Evolutionary conservation across 2,797 vertebrate species (phyloP).

Genomic region (Meriones psammophilus): DNA sequence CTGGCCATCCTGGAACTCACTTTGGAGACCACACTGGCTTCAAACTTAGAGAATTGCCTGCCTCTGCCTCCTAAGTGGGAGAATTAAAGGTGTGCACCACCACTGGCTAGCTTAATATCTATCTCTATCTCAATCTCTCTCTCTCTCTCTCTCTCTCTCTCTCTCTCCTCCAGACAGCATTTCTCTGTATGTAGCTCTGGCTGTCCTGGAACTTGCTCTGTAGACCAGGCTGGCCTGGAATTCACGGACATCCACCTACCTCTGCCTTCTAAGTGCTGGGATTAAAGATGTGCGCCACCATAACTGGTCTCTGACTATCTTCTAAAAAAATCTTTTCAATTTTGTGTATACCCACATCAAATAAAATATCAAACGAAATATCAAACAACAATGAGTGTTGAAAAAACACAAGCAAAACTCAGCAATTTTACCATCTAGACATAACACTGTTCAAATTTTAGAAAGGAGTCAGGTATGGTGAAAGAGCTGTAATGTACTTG

Average conservation of each 20-base stretch:
- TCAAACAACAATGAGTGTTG: neutral
- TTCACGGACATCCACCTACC: neutral
- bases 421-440: neutral
- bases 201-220: neutral
- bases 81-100: neutral
- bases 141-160: too few relatives aligned
- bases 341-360: neutral
- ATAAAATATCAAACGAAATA: conserved; percentile 61
- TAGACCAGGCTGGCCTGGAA: neutral
- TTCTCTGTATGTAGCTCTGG: neutral
- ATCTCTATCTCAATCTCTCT: neutral
- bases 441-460: neutral
- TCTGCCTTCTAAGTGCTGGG: neutral
- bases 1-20: neutral
- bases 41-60: neutral
- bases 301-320: neutral
- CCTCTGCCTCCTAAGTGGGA: neutral
- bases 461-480: neutral
- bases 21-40: neutral
- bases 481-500: neutral
- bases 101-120: neutral
- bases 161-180: neutral
- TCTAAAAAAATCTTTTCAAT: neutral
- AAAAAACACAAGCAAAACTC: conserved; percentile 23
- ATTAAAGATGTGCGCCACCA: neutral